Evolutionary conservation across 2,888 invertebrate genomes (phyloP), one percentile per base, ranked within the genome.

Genomic region (Venustoraphidia nigricollis): DNA sequence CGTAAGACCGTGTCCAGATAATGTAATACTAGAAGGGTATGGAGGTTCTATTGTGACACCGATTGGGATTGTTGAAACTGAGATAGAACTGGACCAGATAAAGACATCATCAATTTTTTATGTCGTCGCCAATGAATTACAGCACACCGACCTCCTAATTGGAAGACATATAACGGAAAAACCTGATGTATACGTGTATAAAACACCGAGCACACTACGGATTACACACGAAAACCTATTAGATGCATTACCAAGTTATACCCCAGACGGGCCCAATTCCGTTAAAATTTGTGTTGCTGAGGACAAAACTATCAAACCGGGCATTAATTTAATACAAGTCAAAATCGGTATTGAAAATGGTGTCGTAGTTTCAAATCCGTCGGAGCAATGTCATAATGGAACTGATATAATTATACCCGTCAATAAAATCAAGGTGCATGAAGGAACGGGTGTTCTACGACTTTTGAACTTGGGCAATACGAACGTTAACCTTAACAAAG

Each of bases 61-160:
- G 10, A 13, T 47, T 27, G 43, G 47, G 13, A 17, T 47, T 27
- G 42, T 47, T 34, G 36, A 13, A 43, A 39, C 47, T 17, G 47
- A 47, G 14, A 34, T 45, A 13, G 43, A 44, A 44, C 43, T 47
- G 13, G 47, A 45, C 35, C 10, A 45, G 10, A n/a, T 47, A 17
- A 47, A 47, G 17, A 47, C 34, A 13, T 34, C n/a, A 14, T 34
- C 42, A n/a, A 47, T 13, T 14, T 47, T 45, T 46, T 46, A 46
- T 17, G 46, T 46, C 3, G 27, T 46, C 17, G 17, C 10, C 9
- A 37, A 46, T 44, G 10, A 13, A 44, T 14, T 46, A 4, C 38
- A 38, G 11, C 38, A 35, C 10, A 51, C 38, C 10, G 38, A 38
- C 38, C 10, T 38, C 10, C 11, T 38, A 11, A 38, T 38, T 11